These are phyloP conservation scores for Calameuta filiformis DNA, from an alignment of 2,888 invertebrate species.

Conservation along the genomic window DNA sequence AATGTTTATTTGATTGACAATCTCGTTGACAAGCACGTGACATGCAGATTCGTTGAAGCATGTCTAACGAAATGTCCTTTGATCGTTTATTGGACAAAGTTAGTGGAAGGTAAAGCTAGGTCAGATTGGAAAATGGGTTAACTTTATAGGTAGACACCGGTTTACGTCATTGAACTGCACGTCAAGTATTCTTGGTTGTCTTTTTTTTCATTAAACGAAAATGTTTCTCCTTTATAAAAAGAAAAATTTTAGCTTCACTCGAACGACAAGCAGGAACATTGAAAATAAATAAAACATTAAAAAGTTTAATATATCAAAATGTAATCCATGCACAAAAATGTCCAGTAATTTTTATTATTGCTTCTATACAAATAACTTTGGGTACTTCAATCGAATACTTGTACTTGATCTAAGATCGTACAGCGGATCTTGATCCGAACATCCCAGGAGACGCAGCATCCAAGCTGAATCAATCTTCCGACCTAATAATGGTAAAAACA, in stretches of 20 bases:
- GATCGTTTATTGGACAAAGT: constrained; percentile 1
- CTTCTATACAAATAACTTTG: background rate
- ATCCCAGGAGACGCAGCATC: background rate
- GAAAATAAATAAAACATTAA: no score
- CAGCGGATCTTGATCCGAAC: background rate
- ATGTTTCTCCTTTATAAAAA: no score
- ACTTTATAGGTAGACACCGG: background rate
- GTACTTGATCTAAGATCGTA: background rate
- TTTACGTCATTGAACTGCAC: background rate
- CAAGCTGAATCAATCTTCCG: background rate
- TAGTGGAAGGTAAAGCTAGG: background rate
- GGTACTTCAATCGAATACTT: background rate
- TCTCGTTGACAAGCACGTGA: background rate
- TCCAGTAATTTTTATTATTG: no score
- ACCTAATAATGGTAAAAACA: background rate
- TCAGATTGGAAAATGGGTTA: background rate
- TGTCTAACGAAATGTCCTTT: background rate
- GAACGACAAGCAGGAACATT: background rate
- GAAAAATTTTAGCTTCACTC: no score
- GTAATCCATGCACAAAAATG: no score
- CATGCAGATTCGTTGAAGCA: background rate
- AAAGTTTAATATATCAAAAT: no score
- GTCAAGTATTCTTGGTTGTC: background rate
- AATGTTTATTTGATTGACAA: background rate
- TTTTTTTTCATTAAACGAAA: background rate